These are phyloP conservation scores for Trichacis sp. DNA, from an alignment of 2,888 invertebrate species.

Conservation along the genomic window DNA sequence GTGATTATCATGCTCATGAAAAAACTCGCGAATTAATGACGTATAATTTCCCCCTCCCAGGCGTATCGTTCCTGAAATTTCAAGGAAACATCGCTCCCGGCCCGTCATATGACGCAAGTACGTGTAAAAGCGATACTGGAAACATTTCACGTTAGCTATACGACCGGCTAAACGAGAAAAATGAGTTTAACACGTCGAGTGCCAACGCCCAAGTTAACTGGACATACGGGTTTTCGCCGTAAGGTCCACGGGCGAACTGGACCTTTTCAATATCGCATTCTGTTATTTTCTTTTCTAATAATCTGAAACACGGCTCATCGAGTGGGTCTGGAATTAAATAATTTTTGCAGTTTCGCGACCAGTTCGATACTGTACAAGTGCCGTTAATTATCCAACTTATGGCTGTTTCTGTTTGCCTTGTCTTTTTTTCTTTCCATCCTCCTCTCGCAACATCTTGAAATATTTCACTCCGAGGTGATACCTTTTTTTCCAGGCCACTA, in stretches of 20 bases:
- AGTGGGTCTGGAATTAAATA: conserved; percentile 22
- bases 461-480: too few relatives aligned
- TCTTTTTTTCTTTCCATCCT: neutral
- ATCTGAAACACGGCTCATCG: conserved; percentile 11
- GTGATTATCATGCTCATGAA: too few relatives aligned
- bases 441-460: too few relatives aligned
- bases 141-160: conserved; percentile 24
- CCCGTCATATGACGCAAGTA: too few relatives aligned
- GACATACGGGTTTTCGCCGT: conserved; percentile 47
- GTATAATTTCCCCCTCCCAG: too few relatives aligned
- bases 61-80: too few relatives aligned
- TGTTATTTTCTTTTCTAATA: conserved; percentile 34
- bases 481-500: too few relatives aligned
- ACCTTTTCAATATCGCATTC: conserved; percentile 39
- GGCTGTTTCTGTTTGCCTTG: neutral
- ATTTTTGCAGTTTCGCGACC: neutral
- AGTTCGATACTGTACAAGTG: conserved; percentile 10
- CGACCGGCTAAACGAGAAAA: conserved; percentile 41
- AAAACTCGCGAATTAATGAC: too few relatives aligned
- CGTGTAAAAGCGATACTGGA: too few relatives aligned
- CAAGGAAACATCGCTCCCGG: too few relatives aligned
- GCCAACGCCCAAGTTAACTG: conserved; percentile 49
- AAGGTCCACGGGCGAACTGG: conserved; percentile 33
- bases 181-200: conserved; percentile 44
- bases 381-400: conserved; percentile 19